Evolutionary conservation across 2,797 vertebrate species (phyloP).

Genomic region (Pempheris klunzingeri): DNA sequence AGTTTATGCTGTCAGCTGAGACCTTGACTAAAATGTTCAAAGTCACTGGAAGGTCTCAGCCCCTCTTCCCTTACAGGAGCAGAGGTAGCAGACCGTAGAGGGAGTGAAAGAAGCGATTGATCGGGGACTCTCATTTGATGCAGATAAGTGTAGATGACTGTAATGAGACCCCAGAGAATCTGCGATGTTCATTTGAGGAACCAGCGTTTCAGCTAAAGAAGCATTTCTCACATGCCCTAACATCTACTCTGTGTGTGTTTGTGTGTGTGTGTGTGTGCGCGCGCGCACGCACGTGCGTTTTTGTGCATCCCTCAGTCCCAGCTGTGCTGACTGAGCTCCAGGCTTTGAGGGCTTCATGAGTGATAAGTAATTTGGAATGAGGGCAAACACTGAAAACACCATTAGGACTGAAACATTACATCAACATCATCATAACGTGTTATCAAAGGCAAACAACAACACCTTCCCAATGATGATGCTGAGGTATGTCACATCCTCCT

Average conservation of each 20-base stretch:
- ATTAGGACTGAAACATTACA: constrained; percentile 7
- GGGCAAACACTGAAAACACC: constrained; percentile 29
- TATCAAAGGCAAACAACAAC: constrained; percentile 23
- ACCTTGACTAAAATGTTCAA: background rate
- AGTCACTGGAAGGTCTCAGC: background rate
- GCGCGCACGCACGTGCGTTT: background rate
- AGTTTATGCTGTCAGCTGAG: background rate
- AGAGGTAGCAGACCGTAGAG: background rate
- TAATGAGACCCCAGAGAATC: constrained; percentile 58
- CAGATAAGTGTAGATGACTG: constrained; percentile 21
- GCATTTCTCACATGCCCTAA: constrained; percentile 33
- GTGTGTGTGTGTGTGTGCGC: background rate
- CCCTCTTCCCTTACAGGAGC: background rate
- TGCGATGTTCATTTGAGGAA: constrained; percentile 28
- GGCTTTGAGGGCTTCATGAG: constrained; percentile 37
- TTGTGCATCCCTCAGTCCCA: constrained; percentile 22
- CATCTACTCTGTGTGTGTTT: constrained; percentile 17
- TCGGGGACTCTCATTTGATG: constrained; percentile 14
- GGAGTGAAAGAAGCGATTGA: constrained; percentile 19
- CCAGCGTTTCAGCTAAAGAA: constrained; percentile 23
- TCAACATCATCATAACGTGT: constrained; percentile 1
- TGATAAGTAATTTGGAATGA: constrained; percentile 40
- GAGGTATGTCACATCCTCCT: background rate
- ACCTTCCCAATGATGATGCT: background rate
- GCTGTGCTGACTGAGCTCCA: constrained; percentile 53